Base-by-base conservation (phyloP, 2,888 invertebrate genomes). In the Tetropium fuscum region DNA sequence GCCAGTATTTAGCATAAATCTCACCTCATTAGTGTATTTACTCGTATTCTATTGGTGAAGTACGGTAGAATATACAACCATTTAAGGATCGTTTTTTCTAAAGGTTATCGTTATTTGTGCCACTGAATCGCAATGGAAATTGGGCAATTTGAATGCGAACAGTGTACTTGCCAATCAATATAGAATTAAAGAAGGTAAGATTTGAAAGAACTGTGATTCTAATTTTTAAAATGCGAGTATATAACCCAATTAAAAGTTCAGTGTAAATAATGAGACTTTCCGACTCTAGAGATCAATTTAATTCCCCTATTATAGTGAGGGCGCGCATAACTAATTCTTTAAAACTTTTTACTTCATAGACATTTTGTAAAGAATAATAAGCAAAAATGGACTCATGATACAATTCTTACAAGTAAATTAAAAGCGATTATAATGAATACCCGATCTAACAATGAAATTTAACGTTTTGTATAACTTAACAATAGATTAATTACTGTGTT, bases 401-500 rank as follows among this genome's bases (percentile, higher is more conserved):
- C 69, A 71, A 69, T 74, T 76, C 80, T 79, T 80, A 78, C 78
- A 77, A 81, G 81, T 81, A 81, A 80, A 82, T 82, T 81, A 81
- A 82, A 81, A 79, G 79, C 80, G 75, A 79, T 81, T 80, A 81
- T 80, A 80, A 80, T 80, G 81, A 80, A 80, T 79, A 76, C 4
- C 25, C 78, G 76, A 75, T 73, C 72, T 74, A 74, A 80, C 81
- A 81, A 81, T 80, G 78, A 78, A 77, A 77, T 77, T 74, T 75
- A 78, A 79, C 79, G 79, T 81, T 22, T 80, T 80, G 79, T 80
- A 79, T 80, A 80, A 80, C 78, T 77, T 76, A 78, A 82, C 82
- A 82, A 82, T 81, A 76, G 81, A 81, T 82, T 82, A 82, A 81
- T 82, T 81, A 81, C 81, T 79, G 76, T 72, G 79, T 75, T 80